Base-by-base conservation (phyloP, 2,113 vertebrate species). In the Corynorhinus townsendii region DNA sequence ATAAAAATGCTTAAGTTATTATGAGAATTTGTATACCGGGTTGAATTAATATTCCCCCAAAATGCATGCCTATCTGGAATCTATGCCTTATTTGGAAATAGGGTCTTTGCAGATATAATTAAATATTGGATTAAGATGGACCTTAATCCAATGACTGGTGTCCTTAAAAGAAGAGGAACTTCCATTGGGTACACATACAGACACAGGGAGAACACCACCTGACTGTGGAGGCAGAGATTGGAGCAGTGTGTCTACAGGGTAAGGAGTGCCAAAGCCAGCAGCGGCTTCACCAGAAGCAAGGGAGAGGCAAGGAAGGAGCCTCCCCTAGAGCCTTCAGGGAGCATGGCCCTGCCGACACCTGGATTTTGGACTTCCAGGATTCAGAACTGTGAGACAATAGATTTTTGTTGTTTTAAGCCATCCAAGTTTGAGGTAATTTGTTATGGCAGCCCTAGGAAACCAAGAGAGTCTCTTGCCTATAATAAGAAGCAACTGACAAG, bases 21-120 rank as follows among this genome's bases (percentile, higher is more conserved):
- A 38, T 1, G 6, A 33, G 11, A 35, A 19, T 64, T 7, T 30
- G 22, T 56, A 12, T 62, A 38, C 24, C 12, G 7, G 30, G 19
- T 4, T 54, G 33, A 43, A 84, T 8, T 8, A 79, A 68, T 5
- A 3, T 54, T 75, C 24, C 79, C 54, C 33, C 33, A 45, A 93
- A 85, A 69, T 82, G 54, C 28, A 62, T 71, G 38, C 68, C 79
- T 12, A 30, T 56, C n/a, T 52, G 12, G 43, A 90, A 80, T 2
- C 28, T 73, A 40, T 73, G 16, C 43, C 45, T 81, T 81, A 86
- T 56, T 68, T 87, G 73, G n/a, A 96, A 95, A 87, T 17, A 76
- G 24, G n/a, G 11, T 71, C 30, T 93, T 33, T 71, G 38, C 28
- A 77, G 90, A 89, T 28, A 33, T 66, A 71, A 56, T 33, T 45